phyloP scores from a whole-genome alignment of 2,888 invertebrate genomes.

The Odontocolon sp. region DNA sequence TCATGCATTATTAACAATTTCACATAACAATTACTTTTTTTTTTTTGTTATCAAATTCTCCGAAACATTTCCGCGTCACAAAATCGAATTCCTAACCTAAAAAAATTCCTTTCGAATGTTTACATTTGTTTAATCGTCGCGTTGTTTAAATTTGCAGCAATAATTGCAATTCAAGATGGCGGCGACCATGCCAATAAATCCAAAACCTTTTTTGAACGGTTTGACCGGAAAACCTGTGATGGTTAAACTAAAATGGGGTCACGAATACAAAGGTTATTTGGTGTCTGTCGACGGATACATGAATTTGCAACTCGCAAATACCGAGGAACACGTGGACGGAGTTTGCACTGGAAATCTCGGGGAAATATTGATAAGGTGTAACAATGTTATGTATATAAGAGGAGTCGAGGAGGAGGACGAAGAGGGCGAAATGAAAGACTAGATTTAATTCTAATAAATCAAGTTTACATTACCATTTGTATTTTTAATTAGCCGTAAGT shows the following conservation, averaged over 20 bases:
- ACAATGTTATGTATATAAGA: slow-evolving; percentile 97
- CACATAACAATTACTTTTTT: background rate
- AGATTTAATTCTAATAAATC: slow-evolving; percentile 63
- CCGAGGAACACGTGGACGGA: slow-evolving; percentile 98
- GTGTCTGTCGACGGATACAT: slow-evolving; percentile 99
- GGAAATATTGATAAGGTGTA: slow-evolving; percentile 98
- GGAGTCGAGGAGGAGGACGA: slow-evolving; percentile 98
- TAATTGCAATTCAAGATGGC: slow-evolving; percentile 82
- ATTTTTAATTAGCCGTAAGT: slow-evolving; percentile 34
- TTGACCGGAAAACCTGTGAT: slow-evolving; percentile 98
- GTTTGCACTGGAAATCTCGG: slow-evolving; percentile 95
- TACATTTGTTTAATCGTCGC: background rate
- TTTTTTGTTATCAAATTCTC: no score
- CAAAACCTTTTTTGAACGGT: slow-evolving; percentile 99
- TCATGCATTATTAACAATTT: no score
- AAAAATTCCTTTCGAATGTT: slow-evolving; percentile 13
- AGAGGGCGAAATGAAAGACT: slow-evolving; percentile 97
- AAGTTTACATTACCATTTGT: slow-evolving; percentile 39
- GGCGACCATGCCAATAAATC: slow-evolving; percentile 97
- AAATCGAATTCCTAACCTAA: slow-evolving; percentile 39
- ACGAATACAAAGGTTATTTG: slow-evolving; percentile 98
- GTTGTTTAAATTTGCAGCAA: background rate
- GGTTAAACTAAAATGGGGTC: slow-evolving; percentile 99
- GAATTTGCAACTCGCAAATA: slow-evolving; percentile 98
- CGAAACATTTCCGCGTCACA: no score